Evolutionary conservation across 2,888 invertebrate species (phyloP).

Genomic region (Drosophila buzzatii): DNA sequence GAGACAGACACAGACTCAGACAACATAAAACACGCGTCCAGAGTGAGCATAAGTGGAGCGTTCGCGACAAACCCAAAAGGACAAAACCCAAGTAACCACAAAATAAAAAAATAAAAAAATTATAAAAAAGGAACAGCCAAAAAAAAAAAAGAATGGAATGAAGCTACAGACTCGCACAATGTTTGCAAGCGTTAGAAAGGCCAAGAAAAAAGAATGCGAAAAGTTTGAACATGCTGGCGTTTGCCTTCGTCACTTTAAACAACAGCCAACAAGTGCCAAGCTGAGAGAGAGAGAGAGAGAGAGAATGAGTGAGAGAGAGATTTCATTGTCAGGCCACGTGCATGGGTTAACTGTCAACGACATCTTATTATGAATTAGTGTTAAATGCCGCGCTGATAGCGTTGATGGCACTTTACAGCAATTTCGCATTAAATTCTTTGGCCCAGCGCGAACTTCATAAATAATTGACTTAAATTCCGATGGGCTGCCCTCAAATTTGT

Average conservation of each 20-base stretch:
- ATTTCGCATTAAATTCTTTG: constrained; percentile 62
- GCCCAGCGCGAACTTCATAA: constrained; percentile 54
- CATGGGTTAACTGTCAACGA: constrained; percentile 82
- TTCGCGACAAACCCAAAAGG: constrained; percentile 67
- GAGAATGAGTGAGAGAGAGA: constrained; percentile 10
- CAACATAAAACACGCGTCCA: constrained; percentile 76
- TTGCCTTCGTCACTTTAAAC: constrained; percentile 68
- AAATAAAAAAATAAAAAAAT: constrained; percentile 22
- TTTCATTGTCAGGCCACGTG: constrained; percentile 73
- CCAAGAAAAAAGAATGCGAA: constrained; percentile 30
- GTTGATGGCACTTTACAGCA: constrained; percentile 67
- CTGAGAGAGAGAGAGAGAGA: neutral
- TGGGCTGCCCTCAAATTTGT: constrained; percentile 18
- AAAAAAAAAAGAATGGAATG: constrained; percentile 42
- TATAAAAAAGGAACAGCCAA: constrained; percentile 35
- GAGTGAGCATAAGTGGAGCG: constrained; percentile 40
- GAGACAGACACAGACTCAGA: constrained; percentile 73
- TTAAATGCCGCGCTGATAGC: constrained; percentile 77
- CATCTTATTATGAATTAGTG: constrained; percentile 83
- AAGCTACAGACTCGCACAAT: constrained; percentile 22
- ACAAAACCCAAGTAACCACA: constrained; percentile 69
- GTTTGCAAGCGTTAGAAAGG: constrained; percentile 34
- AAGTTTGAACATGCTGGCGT: constrained; percentile 52
- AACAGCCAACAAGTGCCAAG: constrained; percentile 39
- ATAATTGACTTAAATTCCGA: constrained; percentile 57